A percentile compares a stretch with the other conserved stretches of the same genome.
These are phyloP conservation scores for Drosophila conformis DNA, from an alignment of 2,888 invertebrate genomes.

Conservation along the genomic window DNA sequence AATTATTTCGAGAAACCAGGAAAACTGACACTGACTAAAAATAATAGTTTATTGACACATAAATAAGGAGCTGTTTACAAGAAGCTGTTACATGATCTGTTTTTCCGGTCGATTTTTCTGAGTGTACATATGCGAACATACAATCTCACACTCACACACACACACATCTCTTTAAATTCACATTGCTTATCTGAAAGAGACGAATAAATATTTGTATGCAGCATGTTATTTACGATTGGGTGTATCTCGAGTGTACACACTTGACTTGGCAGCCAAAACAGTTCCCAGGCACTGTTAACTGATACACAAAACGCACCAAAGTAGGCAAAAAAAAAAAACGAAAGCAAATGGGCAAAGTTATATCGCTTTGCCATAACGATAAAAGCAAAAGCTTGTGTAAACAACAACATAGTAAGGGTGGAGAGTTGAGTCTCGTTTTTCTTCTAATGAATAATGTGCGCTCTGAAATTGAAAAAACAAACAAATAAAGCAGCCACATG, in stretches of 20 bases:
- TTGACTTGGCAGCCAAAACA: constrained; percentile 75
- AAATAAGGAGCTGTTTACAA: background rate
- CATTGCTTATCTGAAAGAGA: constrained; percentile 67
- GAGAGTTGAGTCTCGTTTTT: constrained; percentile 6
- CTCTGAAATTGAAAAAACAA: constrained; percentile 75
- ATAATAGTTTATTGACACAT: background rate
- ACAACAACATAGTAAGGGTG: background rate
- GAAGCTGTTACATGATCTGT: background rate
- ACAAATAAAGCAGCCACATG: constrained; percentile 63
- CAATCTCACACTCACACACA: background rate
- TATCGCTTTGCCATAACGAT: constrained; percentile 66
- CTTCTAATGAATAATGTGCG: constrained; percentile 71
- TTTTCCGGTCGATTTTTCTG: background rate
- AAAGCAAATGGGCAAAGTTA: constrained; percentile 63
- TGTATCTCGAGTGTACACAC: constrained; percentile 81
- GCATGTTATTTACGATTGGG: constrained; percentile 72
- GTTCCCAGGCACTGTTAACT: constrained; percentile 64
- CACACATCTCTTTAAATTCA: constrained; percentile 20
- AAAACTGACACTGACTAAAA: background rate
- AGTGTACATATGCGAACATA: background rate
- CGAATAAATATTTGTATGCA: constrained; percentile 72
- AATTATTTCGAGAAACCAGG: background rate
- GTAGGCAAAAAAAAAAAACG: constrained; percentile 58
- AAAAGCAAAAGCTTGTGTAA: constrained; percentile 59
- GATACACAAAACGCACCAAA: constrained; percentile 58